Percentiles rank a stretch among this genome's conserved stretches.
Evolutionary conservation across 2,113 vertebrate genomes (phyloP).

Genomic region (Myodes glareolus): DNA sequence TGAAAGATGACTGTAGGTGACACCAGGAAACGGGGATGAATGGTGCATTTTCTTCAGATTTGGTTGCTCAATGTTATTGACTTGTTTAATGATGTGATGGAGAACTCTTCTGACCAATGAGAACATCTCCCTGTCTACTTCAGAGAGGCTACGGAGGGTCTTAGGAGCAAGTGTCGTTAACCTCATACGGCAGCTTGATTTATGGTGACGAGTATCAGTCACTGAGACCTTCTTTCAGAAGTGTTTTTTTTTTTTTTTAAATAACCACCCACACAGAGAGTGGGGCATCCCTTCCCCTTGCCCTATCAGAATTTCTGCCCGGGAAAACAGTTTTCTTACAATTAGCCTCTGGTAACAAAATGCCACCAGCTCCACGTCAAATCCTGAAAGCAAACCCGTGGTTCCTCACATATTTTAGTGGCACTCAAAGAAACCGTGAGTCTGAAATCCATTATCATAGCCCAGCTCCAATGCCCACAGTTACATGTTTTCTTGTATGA

Average conservation of each 20-base stretch:
- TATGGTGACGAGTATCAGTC: neutral
- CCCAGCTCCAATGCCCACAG: conserved; percentile 85
- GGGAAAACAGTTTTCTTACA: conserved; percentile 81
- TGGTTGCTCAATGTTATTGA: conserved; percentile 86
- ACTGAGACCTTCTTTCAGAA: neutral
- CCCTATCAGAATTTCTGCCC: conserved; percentile 79
- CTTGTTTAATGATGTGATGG: conserved; percentile 85
- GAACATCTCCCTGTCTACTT: conserved; percentile 84
- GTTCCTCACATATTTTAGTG: conserved; percentile 83
- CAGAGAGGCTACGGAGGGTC: conserved; percentile 70
- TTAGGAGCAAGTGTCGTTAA: neutral
- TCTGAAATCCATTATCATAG: conserved; percentile 88
- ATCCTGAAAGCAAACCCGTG: conserved; percentile 82
- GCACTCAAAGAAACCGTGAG: conserved; percentile 88
- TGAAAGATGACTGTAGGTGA: conserved; percentile 84
- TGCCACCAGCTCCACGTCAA: conserved; percentile 77
- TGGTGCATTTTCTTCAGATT: conserved; percentile 51
- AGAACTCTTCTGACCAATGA: conserved; percentile 73
- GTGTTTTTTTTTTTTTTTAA: conserved; percentile 53
- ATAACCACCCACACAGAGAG: conserved; percentile 69
- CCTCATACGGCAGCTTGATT: neutral
- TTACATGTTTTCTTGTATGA: conserved; percentile 87
- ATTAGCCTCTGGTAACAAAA: conserved; percentile 86
- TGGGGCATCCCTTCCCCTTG: neutral
- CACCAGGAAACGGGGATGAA: conserved; percentile 82